Evolutionary conservation across 2,888 invertebrate species (phyloP).

Genomic region (Halocaridina rubra): DNA sequence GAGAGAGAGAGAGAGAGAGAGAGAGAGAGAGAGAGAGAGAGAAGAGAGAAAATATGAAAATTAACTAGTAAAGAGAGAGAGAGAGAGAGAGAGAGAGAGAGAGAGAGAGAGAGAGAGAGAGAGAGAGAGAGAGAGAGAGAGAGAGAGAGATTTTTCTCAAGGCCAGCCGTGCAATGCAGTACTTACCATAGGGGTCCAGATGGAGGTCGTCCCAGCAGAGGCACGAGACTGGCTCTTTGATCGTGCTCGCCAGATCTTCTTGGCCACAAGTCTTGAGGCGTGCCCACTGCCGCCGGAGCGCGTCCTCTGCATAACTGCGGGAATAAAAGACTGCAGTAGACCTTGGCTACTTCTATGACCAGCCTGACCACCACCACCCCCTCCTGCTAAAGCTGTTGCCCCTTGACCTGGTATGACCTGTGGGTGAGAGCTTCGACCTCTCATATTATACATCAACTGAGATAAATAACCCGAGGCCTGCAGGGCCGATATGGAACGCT

Average conservation of each 20-base stretch:
- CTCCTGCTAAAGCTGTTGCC: not conserved
- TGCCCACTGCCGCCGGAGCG: slow-evolving; percentile 52
- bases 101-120: not conserved
- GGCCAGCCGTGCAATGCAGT: too few relatives aligned
- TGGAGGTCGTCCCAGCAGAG: slow-evolving; percentile 73
- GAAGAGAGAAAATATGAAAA: not conserved
- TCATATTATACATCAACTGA: slow-evolving; percentile 28
- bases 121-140: slow-evolving; percentile 20
- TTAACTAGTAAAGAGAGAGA: too few relatives aligned
- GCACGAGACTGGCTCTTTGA: slow-evolving; percentile 83
- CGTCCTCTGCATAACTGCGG: slow-evolving; percentile 64
- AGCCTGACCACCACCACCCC: not conserved
- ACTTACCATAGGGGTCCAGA: slow-evolving; percentile 90
- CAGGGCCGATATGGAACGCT: slow-evolving; percentile 53
- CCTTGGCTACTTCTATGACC: slow-evolving; percentile 39
- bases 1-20: not conserved
- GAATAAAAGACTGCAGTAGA: slow-evolving; percentile 59
- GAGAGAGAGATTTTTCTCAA: not conserved
- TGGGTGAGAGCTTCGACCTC: slow-evolving; percentile 15
- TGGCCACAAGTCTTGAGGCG: slow-evolving; percentile 79
- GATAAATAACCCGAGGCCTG: slow-evolving; percentile 54
- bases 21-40: not conserved
- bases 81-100: too few relatives aligned
- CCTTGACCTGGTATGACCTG: slow-evolving; percentile 21
- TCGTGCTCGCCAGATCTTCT: slow-evolving; percentile 85